Evolutionary conservation across 2,113 vertebrate species (phyloP).

Genomic region (Poeciliopsis occidentalis): DNA sequence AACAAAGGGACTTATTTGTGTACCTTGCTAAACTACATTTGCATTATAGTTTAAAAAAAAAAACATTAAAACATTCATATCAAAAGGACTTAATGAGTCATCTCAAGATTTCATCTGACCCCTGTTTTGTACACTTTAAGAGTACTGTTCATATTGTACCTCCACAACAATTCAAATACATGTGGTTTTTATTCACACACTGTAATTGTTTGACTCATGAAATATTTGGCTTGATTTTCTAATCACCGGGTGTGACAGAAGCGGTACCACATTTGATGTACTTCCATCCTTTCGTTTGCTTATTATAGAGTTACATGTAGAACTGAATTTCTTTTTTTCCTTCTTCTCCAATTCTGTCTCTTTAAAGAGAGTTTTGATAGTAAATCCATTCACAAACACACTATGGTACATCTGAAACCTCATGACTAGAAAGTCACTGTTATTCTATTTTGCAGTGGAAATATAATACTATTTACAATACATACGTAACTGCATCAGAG

Average conservation of each 20-base stretch:
- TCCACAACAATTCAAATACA: constrained; percentile 65
- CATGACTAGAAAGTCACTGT: constrained; percentile 64
- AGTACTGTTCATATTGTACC: constrained; percentile 74
- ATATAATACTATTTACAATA: constrained; percentile 74
- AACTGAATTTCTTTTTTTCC: constrained; percentile 18
- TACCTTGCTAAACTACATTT: constrained; percentile 80
- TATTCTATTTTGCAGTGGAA: constrained; percentile 61
- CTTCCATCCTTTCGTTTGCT: constrained; percentile 18
- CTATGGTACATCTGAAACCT: constrained; percentile 66
- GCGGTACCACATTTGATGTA: constrained; percentile 72
- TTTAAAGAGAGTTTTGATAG: constrained; percentile 46
- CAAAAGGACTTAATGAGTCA: constrained; percentile 67
- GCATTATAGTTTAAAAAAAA: constrained; percentile 67
- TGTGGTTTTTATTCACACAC: constrained; percentile 51
- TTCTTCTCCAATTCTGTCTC: constrained; percentile 13
- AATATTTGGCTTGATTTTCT: constrained; percentile 48
- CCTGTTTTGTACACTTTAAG: constrained; percentile 72
- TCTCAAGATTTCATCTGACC: constrained; percentile 56
- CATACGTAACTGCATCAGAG: constrained; percentile 41
- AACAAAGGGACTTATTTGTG: constrained; percentile 69
- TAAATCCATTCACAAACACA: constrained; percentile 62
- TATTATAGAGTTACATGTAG: constrained; percentile 33
- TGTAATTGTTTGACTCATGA: constrained; percentile 39
- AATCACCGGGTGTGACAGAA: constrained; percentile 60
- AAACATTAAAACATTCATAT: constrained; percentile 75